phyloP scores from a whole-genome alignment of 1,140 invertebrate genomes.

The Episyrphus balteatus region DNA sequence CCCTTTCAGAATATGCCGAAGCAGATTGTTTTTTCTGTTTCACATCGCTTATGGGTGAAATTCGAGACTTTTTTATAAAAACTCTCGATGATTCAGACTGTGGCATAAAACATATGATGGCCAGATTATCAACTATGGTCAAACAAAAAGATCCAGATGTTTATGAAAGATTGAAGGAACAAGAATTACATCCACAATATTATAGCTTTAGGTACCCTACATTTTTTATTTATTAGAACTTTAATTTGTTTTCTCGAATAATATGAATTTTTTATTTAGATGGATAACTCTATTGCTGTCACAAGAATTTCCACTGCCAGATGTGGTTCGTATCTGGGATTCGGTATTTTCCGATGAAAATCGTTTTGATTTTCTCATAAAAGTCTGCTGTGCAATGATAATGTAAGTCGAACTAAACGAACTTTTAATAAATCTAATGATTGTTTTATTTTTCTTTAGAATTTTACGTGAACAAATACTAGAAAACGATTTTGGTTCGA shows the following conservation, averaged over 20 bases:
- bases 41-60: conserved; percentile 93
- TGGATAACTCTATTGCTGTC: conserved; percentile 95
- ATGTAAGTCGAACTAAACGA: conserved; percentile 51
- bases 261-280: conserved; percentile 41
- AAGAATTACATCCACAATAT: conserved; percentile 88
- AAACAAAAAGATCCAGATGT: conserved; percentile 66
- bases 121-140: conserved; percentile 60
- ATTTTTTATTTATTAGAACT: neutral
- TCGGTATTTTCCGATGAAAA: conserved; percentile 81
- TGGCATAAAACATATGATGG: conserved; percentile 81
- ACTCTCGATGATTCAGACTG: conserved; percentile 85
- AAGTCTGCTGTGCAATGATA: conserved; percentile 93
- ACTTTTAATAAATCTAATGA: neutral
- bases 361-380: conserved; percentile 81
- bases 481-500: conserved; percentile 76
- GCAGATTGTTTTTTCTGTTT: conserved; percentile 97
- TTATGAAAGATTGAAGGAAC: conserved; percentile 61
- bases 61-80: conserved; percentile 95
- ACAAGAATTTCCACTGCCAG: conserved; percentile 94
- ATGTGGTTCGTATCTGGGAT: conserved; percentile 94
- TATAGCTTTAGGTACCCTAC: conserved; percentile 74
- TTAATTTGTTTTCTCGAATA: neutral
- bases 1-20: conserved; percentile 83
- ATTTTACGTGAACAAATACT: conserved; percentile 72
- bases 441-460: conserved; percentile 41